Percentiles rank a stretch among this genome's conserved stretches.
phyloP scores from a whole-genome alignment of 2,113 vertebrate species.

The Brachyistius frenatus region DNA sequence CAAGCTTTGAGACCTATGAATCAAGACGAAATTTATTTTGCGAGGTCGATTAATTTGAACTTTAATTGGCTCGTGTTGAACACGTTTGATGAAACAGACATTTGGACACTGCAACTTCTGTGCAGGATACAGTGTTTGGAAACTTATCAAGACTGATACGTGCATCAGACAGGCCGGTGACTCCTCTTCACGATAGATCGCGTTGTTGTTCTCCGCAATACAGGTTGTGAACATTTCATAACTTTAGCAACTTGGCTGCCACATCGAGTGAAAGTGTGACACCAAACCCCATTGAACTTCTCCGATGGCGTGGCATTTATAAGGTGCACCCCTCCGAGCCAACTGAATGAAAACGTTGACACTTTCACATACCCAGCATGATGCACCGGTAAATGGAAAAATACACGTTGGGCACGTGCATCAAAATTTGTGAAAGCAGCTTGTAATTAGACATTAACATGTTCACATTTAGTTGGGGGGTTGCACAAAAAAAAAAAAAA shows the following conservation, averaged over 20 bases:
- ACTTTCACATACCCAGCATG: too few relatives aligned
- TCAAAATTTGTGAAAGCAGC: background rate
- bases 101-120: too few relatives aligned
- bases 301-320: background rate
- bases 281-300: background rate
- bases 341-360: background rate
- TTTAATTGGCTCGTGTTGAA: too few relatives aligned
- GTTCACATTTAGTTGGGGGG: constrained; percentile 18
- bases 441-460: constrained; percentile 21
- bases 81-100: too few relatives aligned
- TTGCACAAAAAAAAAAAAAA: background rate
- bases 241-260: background rate
- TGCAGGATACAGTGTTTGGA: too few relatives aligned
- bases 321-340: background rate
- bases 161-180: too few relatives aligned
- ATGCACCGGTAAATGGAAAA: too few relatives aligned
- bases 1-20: too few relatives aligned
- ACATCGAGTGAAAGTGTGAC: background rate
- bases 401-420: accelerated
- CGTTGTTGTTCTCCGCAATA: constrained; percentile 24
- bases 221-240: background rate
- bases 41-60: too few relatives aligned
- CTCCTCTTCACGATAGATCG: background rate
- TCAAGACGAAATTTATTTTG: too few relatives aligned
- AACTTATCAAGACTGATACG: too few relatives aligned